Percentiles rank a stretch among this genome's conserved stretches.
These are phyloP conservation scores for Barypeithes pellucidus DNA, from an alignment of 2,888 invertebrate species.

Conservation along the genomic window DNA sequence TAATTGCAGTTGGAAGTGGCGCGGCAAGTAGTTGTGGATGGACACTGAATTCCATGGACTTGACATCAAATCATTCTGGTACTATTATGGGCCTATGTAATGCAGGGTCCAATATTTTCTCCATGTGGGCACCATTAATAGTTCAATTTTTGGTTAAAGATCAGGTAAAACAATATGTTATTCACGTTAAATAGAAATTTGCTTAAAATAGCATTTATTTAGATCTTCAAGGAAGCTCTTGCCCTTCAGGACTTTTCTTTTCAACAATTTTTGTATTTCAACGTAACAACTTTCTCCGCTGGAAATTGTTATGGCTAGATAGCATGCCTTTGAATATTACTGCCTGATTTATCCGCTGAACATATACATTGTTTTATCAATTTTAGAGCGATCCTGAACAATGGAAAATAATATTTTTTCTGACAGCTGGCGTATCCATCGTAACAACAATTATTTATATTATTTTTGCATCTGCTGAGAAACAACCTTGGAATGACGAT, in stretches of 20 bases:
- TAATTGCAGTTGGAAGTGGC: slow-evolving; percentile 82
- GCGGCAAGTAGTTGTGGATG: slow-evolving; percentile 83
- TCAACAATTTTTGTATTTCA: no score
- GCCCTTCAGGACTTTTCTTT: no score
- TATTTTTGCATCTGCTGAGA: slow-evolving; percentile 39
- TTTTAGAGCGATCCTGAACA: slow-evolving; percentile 43
- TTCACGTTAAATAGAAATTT: no score
- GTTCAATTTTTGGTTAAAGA: slow-evolving; percentile 80
- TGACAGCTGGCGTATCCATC: slow-evolving; percentile 21
- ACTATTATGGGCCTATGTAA: slow-evolving; percentile 89
- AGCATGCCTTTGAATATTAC: no score
- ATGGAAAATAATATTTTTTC: slow-evolving; percentile 45
- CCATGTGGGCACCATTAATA: slow-evolving; percentile 83
- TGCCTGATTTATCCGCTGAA: no score
- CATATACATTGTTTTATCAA: no score
- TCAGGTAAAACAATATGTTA: no score
- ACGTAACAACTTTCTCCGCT: no score
- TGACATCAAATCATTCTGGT: slow-evolving; percentile 88
- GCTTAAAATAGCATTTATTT: no score
- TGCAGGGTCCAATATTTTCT: slow-evolving; percentile 81
- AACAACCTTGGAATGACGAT: slow-evolving; percentile 45
- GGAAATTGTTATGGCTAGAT: background rate
- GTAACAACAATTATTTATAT: slow-evolving; percentile 27
- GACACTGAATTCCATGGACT: slow-evolving; percentile 85
- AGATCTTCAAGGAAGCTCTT: no score